A percentile compares a stretch with the other conserved stretches of the same genome.
phyloP scores from a whole-genome alignment of 2,888 invertebrate species.

The Dasysyrphus tricinctus region DNA sequence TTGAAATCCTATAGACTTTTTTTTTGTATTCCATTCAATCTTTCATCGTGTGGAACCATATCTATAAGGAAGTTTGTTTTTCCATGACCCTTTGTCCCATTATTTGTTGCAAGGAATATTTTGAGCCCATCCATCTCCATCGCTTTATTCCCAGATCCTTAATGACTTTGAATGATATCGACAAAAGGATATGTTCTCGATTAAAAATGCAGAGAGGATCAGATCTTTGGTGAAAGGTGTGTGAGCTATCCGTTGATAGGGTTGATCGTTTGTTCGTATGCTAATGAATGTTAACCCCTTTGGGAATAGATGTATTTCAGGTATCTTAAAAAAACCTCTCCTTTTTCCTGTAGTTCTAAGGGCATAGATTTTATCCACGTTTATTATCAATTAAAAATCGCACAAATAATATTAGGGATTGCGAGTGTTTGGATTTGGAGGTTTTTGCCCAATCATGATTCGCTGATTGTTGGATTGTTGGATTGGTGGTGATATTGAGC shows the following conservation, averaged over 20 bases:
- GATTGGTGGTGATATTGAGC: slow-evolving; percentile 62
- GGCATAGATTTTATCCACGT: slow-evolving; percentile 50
- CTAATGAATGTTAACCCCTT: slow-evolving; percentile 68
- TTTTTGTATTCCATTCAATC: not conserved
- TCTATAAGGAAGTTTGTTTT: slow-evolving; percentile 70
- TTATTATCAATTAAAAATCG: slow-evolving; percentile 74
- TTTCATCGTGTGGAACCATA: slow-evolving; percentile 3
- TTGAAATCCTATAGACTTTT: slow-evolving; percentile 43
- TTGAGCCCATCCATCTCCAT: slow-evolving; percentile 73
- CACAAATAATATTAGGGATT: slow-evolving; percentile 44
- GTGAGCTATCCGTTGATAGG: slow-evolving; percentile 67
- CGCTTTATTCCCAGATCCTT: slow-evolving; percentile 74
- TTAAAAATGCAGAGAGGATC: slow-evolving; percentile 63
- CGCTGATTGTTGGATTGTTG: slow-evolving; percentile 34
- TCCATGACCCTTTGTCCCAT: slow-evolving; percentile 64
- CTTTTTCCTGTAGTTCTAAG: not conserved
- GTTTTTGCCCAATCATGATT: slow-evolving; percentile 53
- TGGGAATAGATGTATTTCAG: slow-evolving; percentile 20
- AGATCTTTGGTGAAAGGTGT: slow-evolving; percentile 68
- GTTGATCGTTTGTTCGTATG: slow-evolving; percentile 66
- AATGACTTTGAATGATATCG: slow-evolving; percentile 72
- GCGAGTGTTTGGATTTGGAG: slow-evolving; percentile 34
- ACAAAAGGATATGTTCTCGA: slow-evolving; percentile 56
- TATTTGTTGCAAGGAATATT: slow-evolving; percentile 64
- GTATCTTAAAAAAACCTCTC: slow-evolving; percentile 17